Percentiles rank a stretch among this genome's conserved stretches.
phyloP scores from a whole-genome alignment of 2,113 vertebrate species.

The Canis aureus region DNA sequence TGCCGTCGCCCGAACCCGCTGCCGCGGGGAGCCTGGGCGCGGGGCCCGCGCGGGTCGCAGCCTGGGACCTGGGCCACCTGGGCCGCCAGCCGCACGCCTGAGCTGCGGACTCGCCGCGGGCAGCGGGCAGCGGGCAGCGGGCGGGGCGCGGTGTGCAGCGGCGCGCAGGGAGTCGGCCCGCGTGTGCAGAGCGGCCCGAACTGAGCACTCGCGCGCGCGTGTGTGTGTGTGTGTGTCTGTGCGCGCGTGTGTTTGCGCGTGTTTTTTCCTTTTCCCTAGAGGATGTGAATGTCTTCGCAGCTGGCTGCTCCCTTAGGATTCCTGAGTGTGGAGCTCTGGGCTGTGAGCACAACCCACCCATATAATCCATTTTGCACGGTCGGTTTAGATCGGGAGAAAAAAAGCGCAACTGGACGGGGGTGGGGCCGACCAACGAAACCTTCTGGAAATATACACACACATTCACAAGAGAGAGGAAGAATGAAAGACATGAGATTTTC shows the following conservation, averaged over 20 bases:
- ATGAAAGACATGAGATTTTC: constrained; percentile 53
- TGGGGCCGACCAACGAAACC: constrained; percentile 69
- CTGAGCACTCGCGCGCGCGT: not conserved
- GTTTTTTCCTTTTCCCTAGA: constrained; percentile 50
- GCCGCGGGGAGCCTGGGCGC: not conserved
- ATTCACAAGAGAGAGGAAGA: not conserved
- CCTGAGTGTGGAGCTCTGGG: constrained; percentile 64
- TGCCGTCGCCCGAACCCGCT: not conserved
- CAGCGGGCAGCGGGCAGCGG: not conserved
- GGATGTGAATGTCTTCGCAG: constrained; percentile 63
- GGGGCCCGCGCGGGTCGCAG: not conserved
- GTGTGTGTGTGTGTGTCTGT: not conserved
- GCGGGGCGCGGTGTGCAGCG: constrained; percentile 59
- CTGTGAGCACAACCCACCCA: constrained; percentile 47
- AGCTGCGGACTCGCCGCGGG: not conserved
- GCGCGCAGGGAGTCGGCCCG: constrained; percentile 43
- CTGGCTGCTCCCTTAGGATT: constrained; percentile 61
- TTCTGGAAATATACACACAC: constrained; percentile 54
- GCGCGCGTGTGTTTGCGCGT: constrained; percentile 54
- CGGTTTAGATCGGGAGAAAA: constrained; percentile 31
- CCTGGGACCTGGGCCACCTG: not conserved
- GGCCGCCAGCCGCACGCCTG: not conserved
- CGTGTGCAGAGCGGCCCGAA: constrained; percentile 51
- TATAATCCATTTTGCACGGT: constrained; percentile 64
- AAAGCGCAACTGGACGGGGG: constrained; percentile 69